These are phyloP conservation scores for Xestia c-nigrum DNA, from an alignment of 2,888 invertebrate genomes.

Conservation along the genomic window DNA sequence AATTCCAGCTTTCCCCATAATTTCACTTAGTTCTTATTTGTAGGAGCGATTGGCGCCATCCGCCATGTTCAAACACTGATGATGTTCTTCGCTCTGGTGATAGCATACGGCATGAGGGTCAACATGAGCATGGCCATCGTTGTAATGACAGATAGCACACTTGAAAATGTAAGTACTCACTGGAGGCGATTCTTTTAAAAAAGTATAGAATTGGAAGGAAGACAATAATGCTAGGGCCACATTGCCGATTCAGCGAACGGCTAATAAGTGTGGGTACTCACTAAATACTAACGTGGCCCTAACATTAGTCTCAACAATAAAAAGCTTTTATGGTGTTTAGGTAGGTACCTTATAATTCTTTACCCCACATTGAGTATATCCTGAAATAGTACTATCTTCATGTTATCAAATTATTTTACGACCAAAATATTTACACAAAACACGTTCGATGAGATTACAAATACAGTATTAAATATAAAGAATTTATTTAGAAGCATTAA, in stretches of 20 bases:
- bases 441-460: background rate
- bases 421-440: background rate
- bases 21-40: background rate
- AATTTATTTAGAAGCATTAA: background rate
- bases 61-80: slow-evolving; percentile 91
- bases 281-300: background rate
- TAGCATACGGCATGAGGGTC: slow-evolving; percentile 91
- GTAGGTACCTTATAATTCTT: too few species aligned
- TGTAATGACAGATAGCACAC: slow-evolving; percentile 89
- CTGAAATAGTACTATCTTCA: background rate
- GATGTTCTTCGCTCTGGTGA: slow-evolving; percentile 89
- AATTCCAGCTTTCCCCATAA: background rate
- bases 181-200: background rate
- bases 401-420: background rate
- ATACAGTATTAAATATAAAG: background rate
- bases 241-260: background rate
- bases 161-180: slow-evolving; percentile 72
- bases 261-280: background rate
- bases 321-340: background rate
- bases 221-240: background rate
- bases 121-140: slow-evolving; percentile 92
- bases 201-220: too few species aligned
- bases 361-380: background rate
- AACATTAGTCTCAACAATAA: background rate
- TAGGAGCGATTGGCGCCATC: slow-evolving; percentile 80